Evolutionary conservation across 53 echinoderm and acorn worm species (phyloP), one percentile per base, ranked within the genome.

Genomic region (Holothuria leucospilota): DNA sequence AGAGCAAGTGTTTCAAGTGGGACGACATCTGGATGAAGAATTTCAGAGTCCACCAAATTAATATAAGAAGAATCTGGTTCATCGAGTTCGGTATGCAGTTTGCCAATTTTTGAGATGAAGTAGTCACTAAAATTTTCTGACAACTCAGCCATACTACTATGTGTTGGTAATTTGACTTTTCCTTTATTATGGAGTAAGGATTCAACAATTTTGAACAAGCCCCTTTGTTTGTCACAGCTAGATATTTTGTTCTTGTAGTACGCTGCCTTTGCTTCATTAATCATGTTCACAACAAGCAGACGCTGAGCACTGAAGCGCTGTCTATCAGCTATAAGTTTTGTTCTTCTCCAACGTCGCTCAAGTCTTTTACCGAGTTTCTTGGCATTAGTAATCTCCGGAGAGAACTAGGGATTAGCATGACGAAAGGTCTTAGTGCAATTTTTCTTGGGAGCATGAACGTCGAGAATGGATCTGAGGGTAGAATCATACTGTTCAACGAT

Each of bases 111-210:
- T n/a, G 63, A 63, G 63, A 25, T n/a, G 63, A 63, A 63, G 21
- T 63, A 25, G 63, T 63, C 63, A 21, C 63, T 9, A 25, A 63
- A 63, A 4, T 25, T 63, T 8, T 63, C 63, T 5, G 40, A 40
- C 40, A 40, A 40, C 40, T 40, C 4, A 7, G 40, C 7, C 7
- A 5, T 7, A 40, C 40, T 40, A 40, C 40, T 40, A 40, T 40
- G 40, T 7, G 40, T 40, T 40, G 40, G 40, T 40, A 40, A 40
- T 40, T 40, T 63, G 3, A 6, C 25, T 63, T 71, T 29, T 29
- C 52, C 77, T 77, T 77, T 77, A 77, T 77, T 77, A 49, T 77
- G 77, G 77, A 77, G 77, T 40, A 77, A 39, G 52, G 51, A 46
- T 77, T 77, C 77, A 77, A 77, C 77, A 46, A 49, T 49, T 77